Percentiles rank a stretch among this genome's conserved stretches.
Conservation (phyloP, 2,113 vertebrate genomes). For the Emydocephalus ijimae region DNA sequence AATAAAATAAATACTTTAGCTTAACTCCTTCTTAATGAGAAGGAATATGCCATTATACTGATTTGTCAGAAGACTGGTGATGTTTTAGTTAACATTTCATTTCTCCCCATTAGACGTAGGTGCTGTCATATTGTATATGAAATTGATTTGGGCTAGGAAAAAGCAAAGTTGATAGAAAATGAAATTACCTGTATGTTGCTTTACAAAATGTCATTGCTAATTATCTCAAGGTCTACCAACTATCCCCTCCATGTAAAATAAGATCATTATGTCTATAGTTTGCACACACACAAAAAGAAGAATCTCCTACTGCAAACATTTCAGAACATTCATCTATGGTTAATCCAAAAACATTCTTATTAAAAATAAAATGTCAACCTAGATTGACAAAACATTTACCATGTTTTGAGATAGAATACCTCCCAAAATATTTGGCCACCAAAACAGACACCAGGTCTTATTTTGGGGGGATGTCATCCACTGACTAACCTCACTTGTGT, state of each 20-base stretch:
- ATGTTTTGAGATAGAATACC: background rate
- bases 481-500: too few species aligned
- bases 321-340: too few species aligned
- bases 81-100: conserved; percentile 30
- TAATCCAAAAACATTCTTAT: background rate
- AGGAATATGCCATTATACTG: background rate
- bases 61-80: background rate
- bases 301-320: background rate
- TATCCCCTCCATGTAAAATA: background rate
- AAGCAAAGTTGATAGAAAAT: background rate
- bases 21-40: background rate
- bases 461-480: too few species aligned
- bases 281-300: background rate
- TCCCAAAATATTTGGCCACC: too few species aligned
- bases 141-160: background rate
- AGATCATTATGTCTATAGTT: background rate
- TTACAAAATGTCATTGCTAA: background rate
- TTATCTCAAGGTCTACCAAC: background rate
- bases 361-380: background rate
- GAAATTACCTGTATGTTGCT: background rate
- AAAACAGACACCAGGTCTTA: too few species aligned
- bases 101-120: conserved; percentile 23
- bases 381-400: background rate
- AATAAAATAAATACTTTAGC: background rate
- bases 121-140: conserved; percentile 12